Evolutionary conservation across 2,113 vertebrate species (phyloP).

Genomic region (Tupaia chinensis): DNA sequence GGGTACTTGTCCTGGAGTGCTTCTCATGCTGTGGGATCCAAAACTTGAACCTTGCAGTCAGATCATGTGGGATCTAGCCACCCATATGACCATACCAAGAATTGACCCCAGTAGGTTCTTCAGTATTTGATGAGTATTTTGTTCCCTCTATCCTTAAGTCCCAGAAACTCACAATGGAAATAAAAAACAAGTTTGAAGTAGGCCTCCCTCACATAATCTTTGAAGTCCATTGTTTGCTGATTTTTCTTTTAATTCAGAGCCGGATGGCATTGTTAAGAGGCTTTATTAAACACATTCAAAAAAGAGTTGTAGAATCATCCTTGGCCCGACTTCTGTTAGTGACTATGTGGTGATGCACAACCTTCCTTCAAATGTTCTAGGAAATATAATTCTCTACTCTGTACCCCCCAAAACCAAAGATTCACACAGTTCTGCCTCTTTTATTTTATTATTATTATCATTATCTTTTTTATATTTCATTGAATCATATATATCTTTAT

Average conservation of each 20-base stretch:
- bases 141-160: background rate
- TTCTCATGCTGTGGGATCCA: too few species aligned
- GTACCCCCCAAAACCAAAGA: background rate
- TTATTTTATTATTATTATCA: too few species aligned
- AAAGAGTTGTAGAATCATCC: background rate
- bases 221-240: background rate
- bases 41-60: too few species aligned
- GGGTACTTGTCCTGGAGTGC: too few species aligned
- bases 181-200: background rate
- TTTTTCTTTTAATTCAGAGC: background rate
- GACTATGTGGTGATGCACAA: accelerated
- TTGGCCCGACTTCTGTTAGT: background rate
- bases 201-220: background rate
- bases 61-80: too few species aligned
- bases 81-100: too few species aligned
- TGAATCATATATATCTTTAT: too few species aligned
- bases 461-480: too few species aligned
- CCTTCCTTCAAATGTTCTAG: background rate
- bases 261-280: background rate
- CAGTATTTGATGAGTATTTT: background rate
- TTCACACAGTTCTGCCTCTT: background rate
- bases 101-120: background rate
- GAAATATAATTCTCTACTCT: background rate
- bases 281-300: background rate
- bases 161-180: background rate